These are phyloP conservation scores for Ascaphus truei DNA, from an alignment of 2,113 vertebrate species.

Conservation along the genomic window DNA sequence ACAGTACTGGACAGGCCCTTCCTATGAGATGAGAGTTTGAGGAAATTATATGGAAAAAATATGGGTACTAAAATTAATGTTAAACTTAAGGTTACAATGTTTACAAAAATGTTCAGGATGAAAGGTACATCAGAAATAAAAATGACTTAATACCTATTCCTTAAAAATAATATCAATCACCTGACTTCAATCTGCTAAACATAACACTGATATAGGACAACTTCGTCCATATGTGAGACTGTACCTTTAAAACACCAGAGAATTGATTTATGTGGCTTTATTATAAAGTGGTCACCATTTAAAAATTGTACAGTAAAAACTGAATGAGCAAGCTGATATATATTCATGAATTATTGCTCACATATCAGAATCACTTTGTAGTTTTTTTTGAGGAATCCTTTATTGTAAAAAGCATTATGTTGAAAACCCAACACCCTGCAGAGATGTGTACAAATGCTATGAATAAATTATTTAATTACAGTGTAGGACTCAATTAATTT, in stretches of 20 bases:
- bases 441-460: constrained; percentile 39
- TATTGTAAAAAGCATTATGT: constrained; percentile 33
- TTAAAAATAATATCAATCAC: too few species aligned
- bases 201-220: too few species aligned
- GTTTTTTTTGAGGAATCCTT: constrained; percentile 31
- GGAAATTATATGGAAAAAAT: too few species aligned
- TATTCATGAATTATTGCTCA: constrained; percentile 30
- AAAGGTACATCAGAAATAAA: too few species aligned
- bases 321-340: constrained; percentile 26
- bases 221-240: too few species aligned
- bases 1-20: too few species aligned
- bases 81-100: too few species aligned
- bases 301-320: not conserved
- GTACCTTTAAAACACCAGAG: not conserved
- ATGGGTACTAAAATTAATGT: too few species aligned
- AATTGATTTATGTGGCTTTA: constrained; percentile 2
- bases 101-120: too few species aligned
- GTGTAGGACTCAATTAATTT: constrained; percentile 37
- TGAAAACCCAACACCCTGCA: constrained; percentile 34
- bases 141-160: too few species aligned
- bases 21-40: too few species aligned
- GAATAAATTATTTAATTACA: constrained; percentile 40
- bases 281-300: constrained; percentile 18
- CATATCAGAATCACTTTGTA: constrained; percentile 32
- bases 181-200: too few species aligned